Percentiles rank a stretch among this genome's conserved stretches.
phyloP scores from a whole-genome alignment of 2,797 vertebrate genomes.

The Botia kubotai region DNA sequence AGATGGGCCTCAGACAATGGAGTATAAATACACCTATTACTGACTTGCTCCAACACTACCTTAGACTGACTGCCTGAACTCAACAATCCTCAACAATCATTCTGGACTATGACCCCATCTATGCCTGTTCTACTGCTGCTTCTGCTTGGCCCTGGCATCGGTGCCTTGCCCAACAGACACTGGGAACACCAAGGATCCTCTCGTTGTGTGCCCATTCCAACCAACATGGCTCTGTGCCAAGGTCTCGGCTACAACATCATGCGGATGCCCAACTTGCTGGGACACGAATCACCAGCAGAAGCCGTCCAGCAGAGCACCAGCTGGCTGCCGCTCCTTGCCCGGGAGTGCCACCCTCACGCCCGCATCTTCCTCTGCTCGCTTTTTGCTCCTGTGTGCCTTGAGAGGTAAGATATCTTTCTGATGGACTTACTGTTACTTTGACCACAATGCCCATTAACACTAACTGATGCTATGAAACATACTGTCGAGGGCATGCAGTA shows the following conservation, averaged over 20 bases:
- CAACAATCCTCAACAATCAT: conserved; percentile 36
- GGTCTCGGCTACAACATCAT: conserved; percentile 85
- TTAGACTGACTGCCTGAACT: conserved; percentile 41
- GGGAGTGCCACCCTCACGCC: conserved; percentile 84
- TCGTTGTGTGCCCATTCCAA: conserved; percentile 78
- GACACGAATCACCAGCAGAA: conserved; percentile 82
- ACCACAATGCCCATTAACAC: not conserved
- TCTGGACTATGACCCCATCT: conserved; percentile 35
- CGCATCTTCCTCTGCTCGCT: conserved; percentile 89
- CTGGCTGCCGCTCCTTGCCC: conserved; percentile 85
- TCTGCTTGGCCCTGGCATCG: conserved; percentile 58
- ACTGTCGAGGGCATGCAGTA: not conserved
- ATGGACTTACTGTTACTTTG: not conserved
- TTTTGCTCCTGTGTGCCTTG: conserved; percentile 86
- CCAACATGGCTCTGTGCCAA: conserved; percentile 82
- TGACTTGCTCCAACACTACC: conserved; percentile 56
- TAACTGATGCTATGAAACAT: not conserved
- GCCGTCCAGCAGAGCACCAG: conserved; percentile 85
- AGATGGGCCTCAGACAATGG: conserved; percentile 58
- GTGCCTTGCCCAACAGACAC: conserved; percentile 45
- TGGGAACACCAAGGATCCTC: conserved; percentile 79
- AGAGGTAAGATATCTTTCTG: conserved; percentile 78
- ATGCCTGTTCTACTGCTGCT: conserved; percentile 63
- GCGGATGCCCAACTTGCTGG: conserved; percentile 86
- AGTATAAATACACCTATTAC: conserved; percentile 79